These are phyloP conservation scores for Palythoa heliodiscus DNA, from an alignment of 92 coral and sea anemone genomes.

Conservation along the genomic window DNA sequence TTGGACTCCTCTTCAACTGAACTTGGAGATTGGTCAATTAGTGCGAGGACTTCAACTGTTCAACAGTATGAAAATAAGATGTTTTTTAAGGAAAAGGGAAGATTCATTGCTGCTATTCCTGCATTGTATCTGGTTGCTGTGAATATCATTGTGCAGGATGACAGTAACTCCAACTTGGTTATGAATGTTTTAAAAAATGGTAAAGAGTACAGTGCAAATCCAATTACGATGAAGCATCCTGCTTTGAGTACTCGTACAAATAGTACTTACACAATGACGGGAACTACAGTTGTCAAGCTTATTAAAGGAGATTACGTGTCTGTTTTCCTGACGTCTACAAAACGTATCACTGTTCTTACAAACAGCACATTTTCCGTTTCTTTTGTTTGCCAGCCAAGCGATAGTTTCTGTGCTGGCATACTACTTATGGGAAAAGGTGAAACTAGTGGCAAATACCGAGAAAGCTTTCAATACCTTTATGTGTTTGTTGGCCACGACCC, in stretches of 20 bases:
- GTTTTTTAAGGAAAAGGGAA: background rate
- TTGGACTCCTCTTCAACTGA: conserved; percentile 15
- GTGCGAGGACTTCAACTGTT: background rate
- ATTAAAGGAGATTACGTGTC: conserved; percentile 17
- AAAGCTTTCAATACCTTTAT: background rate
- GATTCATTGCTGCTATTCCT: background rate
- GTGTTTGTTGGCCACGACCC: background rate
- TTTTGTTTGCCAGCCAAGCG: conserved; percentile 5
- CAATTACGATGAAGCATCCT: conserved; percentile 11
- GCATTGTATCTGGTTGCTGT: conserved; percentile 17
- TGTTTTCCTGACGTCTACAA: conserved; percentile 5
- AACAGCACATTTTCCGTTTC: conserved; percentile 18
- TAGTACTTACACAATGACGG: background rate
- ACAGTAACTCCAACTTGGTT: background rate
- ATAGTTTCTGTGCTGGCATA: conserved; percentile 30
- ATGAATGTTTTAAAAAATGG: conserved; percentile 9
- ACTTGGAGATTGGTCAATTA: conserved; percentile 22
- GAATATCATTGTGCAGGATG: conserved; percentile 20
- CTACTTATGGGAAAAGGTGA: background rate
- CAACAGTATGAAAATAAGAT: background rate
- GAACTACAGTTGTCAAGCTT: conserved; percentile 29
- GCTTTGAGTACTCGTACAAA: background rate
- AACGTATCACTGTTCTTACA: background rate
- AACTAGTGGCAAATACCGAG: background rate
- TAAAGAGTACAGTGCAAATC: background rate